phyloP scores from a whole-genome alignment of 2,888 invertebrate genomes.

The Agrypnus murinus region DNA sequence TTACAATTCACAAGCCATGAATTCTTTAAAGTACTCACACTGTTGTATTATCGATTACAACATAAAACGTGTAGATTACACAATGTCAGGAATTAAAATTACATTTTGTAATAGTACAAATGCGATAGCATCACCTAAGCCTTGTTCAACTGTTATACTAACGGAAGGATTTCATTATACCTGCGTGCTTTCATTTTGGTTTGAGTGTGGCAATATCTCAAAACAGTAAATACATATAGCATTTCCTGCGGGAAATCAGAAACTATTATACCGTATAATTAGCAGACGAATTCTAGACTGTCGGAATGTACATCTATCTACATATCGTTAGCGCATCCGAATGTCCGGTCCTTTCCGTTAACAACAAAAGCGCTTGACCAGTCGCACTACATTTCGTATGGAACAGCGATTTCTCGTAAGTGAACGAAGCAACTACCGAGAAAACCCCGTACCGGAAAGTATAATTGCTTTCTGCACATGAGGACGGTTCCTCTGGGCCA shows the following conservation, averaged over 20 bases:
- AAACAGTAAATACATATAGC: slow-evolving; percentile 49
- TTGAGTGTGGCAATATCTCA: slow-evolving; percentile 48
- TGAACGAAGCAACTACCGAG: slow-evolving; percentile 16
- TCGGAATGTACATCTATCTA: slow-evolving; percentile 42
- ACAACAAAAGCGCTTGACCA: slow-evolving; percentile 28
- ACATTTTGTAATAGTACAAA: slow-evolving; percentile 35
- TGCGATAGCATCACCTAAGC: slow-evolving; percentile 28
- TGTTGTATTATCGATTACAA: slow-evolving; percentile 18
- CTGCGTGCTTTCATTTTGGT: slow-evolving; percentile 47
- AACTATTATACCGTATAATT: slow-evolving; percentile 57
- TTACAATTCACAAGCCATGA: slow-evolving; percentile 16
- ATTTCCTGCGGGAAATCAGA: slow-evolving; percentile 56
- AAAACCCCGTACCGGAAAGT: slow-evolving; percentile 40
- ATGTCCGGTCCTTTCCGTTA: background rate
- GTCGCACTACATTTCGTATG: background rate
- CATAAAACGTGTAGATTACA: background rate
- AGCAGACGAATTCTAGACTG: slow-evolving; percentile 51
- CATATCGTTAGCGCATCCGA: slow-evolving; percentile 36
- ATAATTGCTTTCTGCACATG: slow-evolving; percentile 45
- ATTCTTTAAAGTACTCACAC: slow-evolving; percentile 3
- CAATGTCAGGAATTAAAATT: slow-evolving; percentile 23
- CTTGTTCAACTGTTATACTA: background rate
- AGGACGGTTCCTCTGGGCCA: slow-evolving; percentile 31
- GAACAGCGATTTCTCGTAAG: background rate
- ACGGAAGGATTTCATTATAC: slow-evolving; percentile 40